phyloP scores from a whole-genome alignment of 1,140 invertebrate species.

The Delia radicum region DNA sequence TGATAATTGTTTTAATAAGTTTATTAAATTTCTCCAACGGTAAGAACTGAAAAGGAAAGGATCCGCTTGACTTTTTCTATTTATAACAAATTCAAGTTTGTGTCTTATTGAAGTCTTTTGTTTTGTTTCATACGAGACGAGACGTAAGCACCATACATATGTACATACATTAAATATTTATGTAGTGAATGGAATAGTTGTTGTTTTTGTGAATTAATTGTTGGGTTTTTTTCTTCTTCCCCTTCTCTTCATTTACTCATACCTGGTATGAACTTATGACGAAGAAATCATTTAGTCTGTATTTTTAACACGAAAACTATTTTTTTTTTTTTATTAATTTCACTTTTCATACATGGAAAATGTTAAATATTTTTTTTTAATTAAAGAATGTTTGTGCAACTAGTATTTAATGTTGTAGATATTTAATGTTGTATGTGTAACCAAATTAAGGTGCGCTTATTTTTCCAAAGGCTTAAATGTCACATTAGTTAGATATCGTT shows the following conservation, averaged over 20 bases:
- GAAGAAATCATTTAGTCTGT: not conserved
- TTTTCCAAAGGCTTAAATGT: too few relatives aligned
- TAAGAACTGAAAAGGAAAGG: not conserved
- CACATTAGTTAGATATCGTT: too few relatives aligned
- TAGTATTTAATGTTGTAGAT: too few relatives aligned
- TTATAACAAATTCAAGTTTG: not conserved
- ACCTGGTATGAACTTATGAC: not conserved
- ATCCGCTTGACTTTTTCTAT: not conserved
- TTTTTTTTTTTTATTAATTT: not conserved
- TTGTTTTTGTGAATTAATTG: not conserved
- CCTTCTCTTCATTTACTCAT: not conserved
- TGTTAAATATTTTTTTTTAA: too few relatives aligned
- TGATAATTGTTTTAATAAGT: conserved; percentile 13
- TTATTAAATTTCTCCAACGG: conserved; percentile 17
- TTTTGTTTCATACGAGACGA: not conserved
- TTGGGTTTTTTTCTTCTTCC: not conserved
- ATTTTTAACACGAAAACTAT: not conserved
- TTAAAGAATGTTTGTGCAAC: too few relatives aligned
- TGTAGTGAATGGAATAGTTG: not conserved
- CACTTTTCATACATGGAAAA: not conserved
- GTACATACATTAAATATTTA: not conserved
- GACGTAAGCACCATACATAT: not conserved
- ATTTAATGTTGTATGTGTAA: not conserved
- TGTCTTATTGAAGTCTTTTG: conserved; percentile 32
- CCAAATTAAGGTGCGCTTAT: not conserved